Evolutionary conservation across 1,140 invertebrate species (phyloP).

Genomic region (Drosophila arizonae): DNA sequence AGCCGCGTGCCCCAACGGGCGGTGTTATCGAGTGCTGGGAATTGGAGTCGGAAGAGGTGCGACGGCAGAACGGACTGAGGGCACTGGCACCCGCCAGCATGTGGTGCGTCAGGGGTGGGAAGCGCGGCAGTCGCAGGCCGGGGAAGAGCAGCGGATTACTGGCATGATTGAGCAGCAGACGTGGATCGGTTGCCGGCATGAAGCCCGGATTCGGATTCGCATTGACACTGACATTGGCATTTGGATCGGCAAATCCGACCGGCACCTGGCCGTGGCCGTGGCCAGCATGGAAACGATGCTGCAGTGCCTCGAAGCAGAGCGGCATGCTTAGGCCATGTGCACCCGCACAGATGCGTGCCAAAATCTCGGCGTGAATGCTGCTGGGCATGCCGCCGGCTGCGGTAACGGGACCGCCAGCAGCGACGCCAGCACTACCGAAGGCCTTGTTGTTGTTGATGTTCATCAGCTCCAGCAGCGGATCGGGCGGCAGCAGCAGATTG

Average conservation of each 20-base stretch:
- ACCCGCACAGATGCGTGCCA: constrained; percentile 91
- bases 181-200: constrained; percentile 79
- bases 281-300: constrained; percentile 79
- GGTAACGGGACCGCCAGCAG: constrained; percentile 40
- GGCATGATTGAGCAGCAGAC: constrained; percentile 79
- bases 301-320: constrained; percentile 84
- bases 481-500: constrained; percentile 63
- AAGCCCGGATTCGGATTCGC: constrained; percentile 51
- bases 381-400: constrained; percentile 53
- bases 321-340: constrained; percentile 83
- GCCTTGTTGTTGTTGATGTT: constrained; percentile 82
- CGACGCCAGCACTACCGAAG: neutral
- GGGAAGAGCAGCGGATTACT: constrained; percentile 84
- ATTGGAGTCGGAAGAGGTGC: constrained; percentile 81
- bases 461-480: constrained; percentile 76
- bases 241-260: constrained; percentile 4
- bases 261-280: constrained; percentile 55
- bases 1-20: constrained; percentile 61
- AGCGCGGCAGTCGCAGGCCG: constrained; percentile 83
- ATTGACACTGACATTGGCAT: constrained; percentile 23
- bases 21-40: constrained; percentile 82
- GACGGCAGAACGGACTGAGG: constrained; percentile 73
- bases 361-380: constrained; percentile 89
- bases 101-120: constrained; percentile 72
- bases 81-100: constrained; percentile 62